Evolutionary conservation across 2,797 vertebrate genomes (phyloP), one percentile per base, ranked within the genome.

Genomic region (Hydrocynus forskahlii): DNA sequence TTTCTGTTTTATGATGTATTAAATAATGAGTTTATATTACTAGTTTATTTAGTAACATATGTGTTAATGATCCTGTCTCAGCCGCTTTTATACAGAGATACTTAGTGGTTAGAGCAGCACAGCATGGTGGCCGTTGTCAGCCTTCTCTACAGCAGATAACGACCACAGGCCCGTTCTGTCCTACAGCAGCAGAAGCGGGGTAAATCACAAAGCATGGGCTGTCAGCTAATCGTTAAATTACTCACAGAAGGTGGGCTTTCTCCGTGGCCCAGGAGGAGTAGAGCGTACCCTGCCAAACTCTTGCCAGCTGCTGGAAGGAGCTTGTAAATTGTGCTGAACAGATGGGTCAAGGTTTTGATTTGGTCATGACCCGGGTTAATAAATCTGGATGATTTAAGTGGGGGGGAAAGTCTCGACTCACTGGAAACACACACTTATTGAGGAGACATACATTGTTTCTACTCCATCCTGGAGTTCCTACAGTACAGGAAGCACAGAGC

Each of bases 341-440:
- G 91, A 92, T 91, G 87, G 93, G 93, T 94, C 93, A 94, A 93
- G 93, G 92, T 93, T 94, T 93, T 94, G 93, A 95, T 94, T 93
- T 94, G 93, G 93, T 94, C 90, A 69, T 93, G 94, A 94, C 94
- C 93, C 89, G 74, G 85, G 88, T 92, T 92, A 92, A 93, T 95
- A 94, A 94, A 94, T 95, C 93, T 91, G 90, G 92, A 91, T 94
- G 93, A 94, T 94, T 90, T 92, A 94, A 90, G 90, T 88, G n/a
- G 86, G 45, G 86, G 86, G 87, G 91, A 87, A 40, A 89, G 89
- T 89, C 74, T 71, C 43, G 45, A 48, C 45, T 48, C 45, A 48
- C 45, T 48, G 45, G 35, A 35, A 75, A 67, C 40, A 66, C 60
- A 29, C 60, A 25, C 35, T 67, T 38, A 17, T 29, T 2, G 40